Evolutionary conservation across 1,140 invertebrate genomes (phyloP).

Genomic region (Eupeodes corollae): DNA sequence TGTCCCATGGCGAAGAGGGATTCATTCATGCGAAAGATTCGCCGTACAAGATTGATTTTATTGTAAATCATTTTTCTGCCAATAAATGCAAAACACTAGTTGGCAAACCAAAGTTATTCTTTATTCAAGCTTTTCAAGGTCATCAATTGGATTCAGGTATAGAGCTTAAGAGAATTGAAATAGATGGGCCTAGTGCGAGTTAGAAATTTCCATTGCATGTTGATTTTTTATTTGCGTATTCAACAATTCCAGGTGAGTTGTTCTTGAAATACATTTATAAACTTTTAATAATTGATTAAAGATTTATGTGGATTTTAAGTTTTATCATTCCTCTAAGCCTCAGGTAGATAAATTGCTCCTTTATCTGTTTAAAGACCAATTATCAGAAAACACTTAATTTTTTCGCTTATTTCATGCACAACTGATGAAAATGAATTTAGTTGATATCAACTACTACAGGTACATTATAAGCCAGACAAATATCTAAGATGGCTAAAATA

Average conservation of each 20-base stretch:
- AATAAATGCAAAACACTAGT: conserved; percentile 70
- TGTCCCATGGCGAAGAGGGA: conserved; percentile 78
- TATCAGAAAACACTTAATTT: too few relatives aligned
- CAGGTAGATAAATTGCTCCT: too few relatives aligned
- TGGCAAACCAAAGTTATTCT: conserved; percentile 80
- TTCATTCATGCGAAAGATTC: conserved; percentile 72
- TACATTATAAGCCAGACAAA: too few relatives aligned
- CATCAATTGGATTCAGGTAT: conserved; percentile 63
- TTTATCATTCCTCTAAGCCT: too few relatives aligned
- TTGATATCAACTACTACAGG: too few relatives aligned
- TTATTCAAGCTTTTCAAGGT: conserved; percentile 81
- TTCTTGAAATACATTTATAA: conserved; percentile 42
- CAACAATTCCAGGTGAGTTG: conserved; percentile 82
- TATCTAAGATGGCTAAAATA: too few relatives aligned
- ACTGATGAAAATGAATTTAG: too few relatives aligned
- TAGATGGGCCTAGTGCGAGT: conserved; percentile 50
- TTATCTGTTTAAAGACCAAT: too few relatives aligned
- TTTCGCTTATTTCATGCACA: too few relatives aligned
- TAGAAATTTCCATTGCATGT: conserved; percentile 81
- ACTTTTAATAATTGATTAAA: background rate
- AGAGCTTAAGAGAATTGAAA: conserved; percentile 22
- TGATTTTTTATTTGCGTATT: conserved; percentile 84
- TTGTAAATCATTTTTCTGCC: conserved; percentile 73
- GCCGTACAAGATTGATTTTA: conserved; percentile 59
- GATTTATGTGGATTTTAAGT: too few relatives aligned